Percentiles rank a stretch among this genome's conserved stretches.
These are phyloP conservation scores for Gastrophysa polygoni DNA, from an alignment of 2,888 invertebrate species.

Conservation along the genomic window DNA sequence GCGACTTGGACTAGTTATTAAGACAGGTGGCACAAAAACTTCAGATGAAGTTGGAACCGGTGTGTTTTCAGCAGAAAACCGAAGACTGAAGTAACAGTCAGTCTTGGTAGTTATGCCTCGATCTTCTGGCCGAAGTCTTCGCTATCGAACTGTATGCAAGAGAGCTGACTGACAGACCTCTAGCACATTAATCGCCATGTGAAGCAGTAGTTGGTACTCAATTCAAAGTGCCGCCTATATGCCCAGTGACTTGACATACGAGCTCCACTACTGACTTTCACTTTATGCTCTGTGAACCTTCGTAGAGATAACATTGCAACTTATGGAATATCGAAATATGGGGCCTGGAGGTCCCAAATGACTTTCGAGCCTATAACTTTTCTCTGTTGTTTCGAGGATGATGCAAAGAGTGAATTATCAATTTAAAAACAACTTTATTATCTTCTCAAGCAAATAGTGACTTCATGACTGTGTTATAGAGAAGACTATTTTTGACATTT, in stretches of 20 bases:
- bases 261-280: conserved; percentile 1
- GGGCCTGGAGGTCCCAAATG: background rate
- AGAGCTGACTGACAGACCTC: too few species aligned
- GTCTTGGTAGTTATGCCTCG: too few species aligned
- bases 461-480: background rate
- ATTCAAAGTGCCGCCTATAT: background rate
- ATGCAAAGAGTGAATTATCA: background rate
- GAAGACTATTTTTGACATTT: background rate
- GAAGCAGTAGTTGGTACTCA: too few species aligned
- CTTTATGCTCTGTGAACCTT: background rate
- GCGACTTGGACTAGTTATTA: too few species aligned
- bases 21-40: too few species aligned
- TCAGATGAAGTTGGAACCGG: too few species aligned
- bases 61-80: too few species aligned
- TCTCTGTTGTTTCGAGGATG: background rate
- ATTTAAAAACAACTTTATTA: background rate
- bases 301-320: background rate
- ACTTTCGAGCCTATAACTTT: background rate
- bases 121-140: too few species aligned
- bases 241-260: background rate
- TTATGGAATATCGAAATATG: background rate
- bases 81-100: too few species aligned
- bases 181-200: too few species aligned
- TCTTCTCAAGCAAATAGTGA: background rate
- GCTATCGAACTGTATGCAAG: too few species aligned